Percentiles rank a stretch among this genome's conserved stretches.
Evolutionary conservation across 2,888 invertebrate genomes (phyloP).

Genomic region (Acrobasis suavella): DNA sequence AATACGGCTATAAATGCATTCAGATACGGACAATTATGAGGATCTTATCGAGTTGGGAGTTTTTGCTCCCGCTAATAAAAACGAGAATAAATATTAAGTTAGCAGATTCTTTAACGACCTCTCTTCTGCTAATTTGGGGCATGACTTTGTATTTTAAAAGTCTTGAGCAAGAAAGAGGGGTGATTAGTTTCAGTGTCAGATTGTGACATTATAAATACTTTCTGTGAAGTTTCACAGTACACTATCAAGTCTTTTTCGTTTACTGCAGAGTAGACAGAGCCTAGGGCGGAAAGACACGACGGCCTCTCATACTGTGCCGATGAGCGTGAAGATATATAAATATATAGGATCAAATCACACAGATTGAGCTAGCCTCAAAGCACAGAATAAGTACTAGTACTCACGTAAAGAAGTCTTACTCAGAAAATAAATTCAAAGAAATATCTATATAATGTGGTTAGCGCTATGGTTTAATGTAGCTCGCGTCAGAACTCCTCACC

Average conservation of each 20-base stretch:
- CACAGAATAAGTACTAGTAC: no score
- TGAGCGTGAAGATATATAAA: no score
- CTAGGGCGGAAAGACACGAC: not conserved
- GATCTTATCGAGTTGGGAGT: constrained; percentile 15
- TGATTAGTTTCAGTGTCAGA: no score
- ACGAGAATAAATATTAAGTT: constrained; percentile 18
- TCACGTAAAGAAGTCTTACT: no score
- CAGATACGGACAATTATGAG: constrained; percentile 9
- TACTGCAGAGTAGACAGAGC: not conserved
- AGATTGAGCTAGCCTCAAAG: no score
- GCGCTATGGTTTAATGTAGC: no score
- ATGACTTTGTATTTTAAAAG: not conserved
- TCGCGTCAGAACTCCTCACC: no score
- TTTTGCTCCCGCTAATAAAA: constrained; percentile 8
- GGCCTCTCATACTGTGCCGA: no score
- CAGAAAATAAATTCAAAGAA: no score
- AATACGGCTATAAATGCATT: not conserved
- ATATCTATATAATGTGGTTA: no score
- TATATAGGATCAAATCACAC: no score
- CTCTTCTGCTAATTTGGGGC: constrained; percentile 2
- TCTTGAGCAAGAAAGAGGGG: no score
- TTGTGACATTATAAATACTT: not conserved
- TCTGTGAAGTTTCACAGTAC: not conserved
- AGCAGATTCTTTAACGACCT: constrained; percentile 14
- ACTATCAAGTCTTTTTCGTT: not conserved